Evolutionary conservation across 2,888 invertebrate genomes (phyloP), one percentile per base, ranked within the genome.

Genomic region (Glyphotaelius pellucidus): DNA sequence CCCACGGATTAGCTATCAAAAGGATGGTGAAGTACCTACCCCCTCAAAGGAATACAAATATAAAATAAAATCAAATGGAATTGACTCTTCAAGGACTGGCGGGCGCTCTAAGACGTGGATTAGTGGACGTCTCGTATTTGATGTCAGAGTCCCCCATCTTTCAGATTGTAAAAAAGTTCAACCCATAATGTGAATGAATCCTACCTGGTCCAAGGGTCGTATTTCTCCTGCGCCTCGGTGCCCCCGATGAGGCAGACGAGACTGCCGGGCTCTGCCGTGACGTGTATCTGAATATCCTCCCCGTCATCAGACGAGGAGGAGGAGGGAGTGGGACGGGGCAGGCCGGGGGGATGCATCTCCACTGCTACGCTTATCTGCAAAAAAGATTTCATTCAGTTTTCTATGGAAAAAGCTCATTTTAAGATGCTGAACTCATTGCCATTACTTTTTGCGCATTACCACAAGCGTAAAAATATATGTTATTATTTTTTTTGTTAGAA

Each of bases 241-340:
- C 97, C 97, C 0, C 97, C 97, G 25, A 97, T 96, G 84, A 97
- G 95, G 93, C 97, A 97, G 94, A 97, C 97, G 85, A 97, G 95
- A 4, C 97, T 97, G 91, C 97, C 97, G 0, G 96, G 95, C 79
- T 97, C 97, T 0, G 97, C 97, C 9, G 96, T 95, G 1, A 97
- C 96, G 93, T 97, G 95, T 1, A 97, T 95, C 94, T 97, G 96
- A 80, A 97, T 95, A 0, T 96, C 95, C 14, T 97, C 97, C 92
- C 97, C 96, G 94, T 97, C 97, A 67, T 91, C 90, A n/a, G 31
- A 42, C 14, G 30, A 15, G 25, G 86, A 35, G 2, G 84, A n/a
- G 19, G 11, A 31, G n/a, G 91, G 80, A 0, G 89, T 15, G 1
- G 67, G 38, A 25, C 80, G 87, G 12, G 89, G 38, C 5, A 83